Percentiles rank a stretch among this genome's conserved stretches.
These are phyloP conservation scores for Triplophysa yarkandensis DNA, from an alignment of 2,797 vertebrate genomes.

Conservation along the genomic window DNA sequence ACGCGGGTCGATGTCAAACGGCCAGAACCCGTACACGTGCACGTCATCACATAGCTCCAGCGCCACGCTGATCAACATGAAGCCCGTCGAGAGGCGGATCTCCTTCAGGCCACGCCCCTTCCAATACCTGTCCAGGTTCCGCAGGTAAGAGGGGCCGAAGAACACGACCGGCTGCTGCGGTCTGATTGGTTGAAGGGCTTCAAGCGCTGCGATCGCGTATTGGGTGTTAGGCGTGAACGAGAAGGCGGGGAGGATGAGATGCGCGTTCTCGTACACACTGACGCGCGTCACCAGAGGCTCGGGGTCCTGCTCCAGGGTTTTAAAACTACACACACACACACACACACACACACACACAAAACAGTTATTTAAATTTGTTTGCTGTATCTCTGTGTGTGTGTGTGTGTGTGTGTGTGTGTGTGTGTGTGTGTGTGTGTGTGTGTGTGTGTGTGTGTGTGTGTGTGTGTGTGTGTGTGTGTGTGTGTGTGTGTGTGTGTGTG, in stretches of 20 bases:
- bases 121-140: conserved; percentile 41
- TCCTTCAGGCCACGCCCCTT: conserved; percentile 1
- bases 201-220: neutral
- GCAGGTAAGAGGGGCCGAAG: conserved; percentile 53
- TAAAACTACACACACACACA: conserved; percentile 20
- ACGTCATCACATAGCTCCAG: conserved; percentile 60
- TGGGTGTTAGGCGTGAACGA: neutral
- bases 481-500: no score
- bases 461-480: no score
- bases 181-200: conserved; percentile 48
- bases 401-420: no score
- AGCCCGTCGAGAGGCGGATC: conserved; percentile 51
- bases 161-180: conserved; percentile 40
- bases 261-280: conserved; percentile 31
- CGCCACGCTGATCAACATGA: conserved; percentile 55
- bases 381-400: no score
- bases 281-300: conserved; percentile 38
- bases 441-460: no score
- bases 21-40: conserved; percentile 65
- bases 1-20: conserved; percentile 41
- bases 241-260: conserved; percentile 53
- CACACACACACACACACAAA: neutral
- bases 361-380: no score
- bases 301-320: neutral
- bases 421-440: no score